Evolutionary conservation across 2,888 invertebrate species (phyloP).

Genomic region (Mactromeris polynyma): DNA sequence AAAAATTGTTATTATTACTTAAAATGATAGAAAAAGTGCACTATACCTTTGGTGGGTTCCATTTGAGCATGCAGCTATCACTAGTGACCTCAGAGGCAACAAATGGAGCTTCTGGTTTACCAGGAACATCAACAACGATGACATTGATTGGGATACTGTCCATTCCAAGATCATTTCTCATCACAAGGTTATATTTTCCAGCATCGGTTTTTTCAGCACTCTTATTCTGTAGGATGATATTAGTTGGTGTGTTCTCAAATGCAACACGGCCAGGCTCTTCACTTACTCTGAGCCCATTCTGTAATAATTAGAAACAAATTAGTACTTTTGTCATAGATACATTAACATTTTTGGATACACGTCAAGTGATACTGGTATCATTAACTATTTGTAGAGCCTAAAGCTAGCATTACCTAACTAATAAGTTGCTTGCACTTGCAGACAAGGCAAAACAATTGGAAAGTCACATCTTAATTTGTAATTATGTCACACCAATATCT

Average conservation of each 20-base stretch:
- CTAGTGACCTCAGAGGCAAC: constrained; percentile 97
- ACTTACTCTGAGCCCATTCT: constrained; percentile 93
- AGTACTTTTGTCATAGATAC: too few relatives aligned
- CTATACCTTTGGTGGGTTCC: constrained; percentile 87
- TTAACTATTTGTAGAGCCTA: too few relatives aligned
- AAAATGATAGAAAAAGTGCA: background rate
- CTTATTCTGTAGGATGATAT: constrained; percentile 88
- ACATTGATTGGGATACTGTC: constrained; percentile 97
- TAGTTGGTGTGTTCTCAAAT: constrained; percentile 88
- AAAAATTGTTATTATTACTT: background rate
- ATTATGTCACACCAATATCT: too few relatives aligned
- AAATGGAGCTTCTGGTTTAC: constrained; percentile 96
- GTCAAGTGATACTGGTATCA: too few relatives aligned
- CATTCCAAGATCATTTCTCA: constrained; percentile 96
- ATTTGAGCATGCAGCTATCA: constrained; percentile 95
- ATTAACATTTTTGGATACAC: too few relatives aligned
- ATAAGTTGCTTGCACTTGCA: too few relatives aligned
- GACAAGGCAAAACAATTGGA: too few relatives aligned
- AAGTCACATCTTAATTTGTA: too few relatives aligned
- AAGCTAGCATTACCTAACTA: too few relatives aligned
- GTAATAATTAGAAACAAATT: constrained; percentile 37
- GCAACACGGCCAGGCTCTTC: constrained; percentile 91
- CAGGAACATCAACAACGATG: constrained; percentile 93
- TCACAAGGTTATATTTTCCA: constrained; percentile 96
- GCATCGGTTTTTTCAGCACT: constrained; percentile 96